Base-by-base conservation (phyloP, 1,140 invertebrate species). In the Euwallacea similis region DNA sequence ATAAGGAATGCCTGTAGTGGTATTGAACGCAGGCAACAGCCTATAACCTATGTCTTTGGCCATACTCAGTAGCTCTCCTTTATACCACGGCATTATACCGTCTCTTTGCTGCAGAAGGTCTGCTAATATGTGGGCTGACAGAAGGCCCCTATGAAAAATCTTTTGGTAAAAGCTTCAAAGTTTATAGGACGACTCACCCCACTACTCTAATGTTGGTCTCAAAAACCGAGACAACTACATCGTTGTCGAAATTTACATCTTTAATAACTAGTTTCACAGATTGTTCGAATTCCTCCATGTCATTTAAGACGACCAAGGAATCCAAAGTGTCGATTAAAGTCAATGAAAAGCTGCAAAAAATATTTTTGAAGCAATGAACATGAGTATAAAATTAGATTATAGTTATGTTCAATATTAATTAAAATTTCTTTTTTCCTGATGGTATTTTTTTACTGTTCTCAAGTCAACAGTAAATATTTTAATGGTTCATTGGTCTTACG, bases 201-300 rank as follows among this genome's bases (percentile, higher is more conserved):
- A 99, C 84, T 84, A 99, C 91, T 71, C 97, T 85, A 77, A 99
- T 99, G 82, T 99, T 99, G 9, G 96, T 98, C 85, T 99, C 97
- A 85, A 99, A 99, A 7, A 99, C 94, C 0, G 96, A 98, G 11
- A 99, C 97, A 71, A 97, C 89, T 67, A 99, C 88, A 85, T 99
- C 95, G 74, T 88, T 92, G 83, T 99, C 95, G 83, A 99, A 98
- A 69, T 85, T 88, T 10, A 98, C 92, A 83, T 95, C 90, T 73
- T 85, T 86, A 65, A 97, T 90, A 15, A 98, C 90, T 70, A 95
- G 84, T 83, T 91, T 90, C 0, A 98, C 90, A 53, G 95, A 95
- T 78, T 88, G 87, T 81, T 97, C 97, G 84, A 99, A 99, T 84
- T 98, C 95, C 69, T 93, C 90, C 74, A 97, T 88, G 83, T 98